Evolutionary conservation across 2,797 vertebrate species (phyloP).

Genomic region (Oreochromis grahami): DNA sequence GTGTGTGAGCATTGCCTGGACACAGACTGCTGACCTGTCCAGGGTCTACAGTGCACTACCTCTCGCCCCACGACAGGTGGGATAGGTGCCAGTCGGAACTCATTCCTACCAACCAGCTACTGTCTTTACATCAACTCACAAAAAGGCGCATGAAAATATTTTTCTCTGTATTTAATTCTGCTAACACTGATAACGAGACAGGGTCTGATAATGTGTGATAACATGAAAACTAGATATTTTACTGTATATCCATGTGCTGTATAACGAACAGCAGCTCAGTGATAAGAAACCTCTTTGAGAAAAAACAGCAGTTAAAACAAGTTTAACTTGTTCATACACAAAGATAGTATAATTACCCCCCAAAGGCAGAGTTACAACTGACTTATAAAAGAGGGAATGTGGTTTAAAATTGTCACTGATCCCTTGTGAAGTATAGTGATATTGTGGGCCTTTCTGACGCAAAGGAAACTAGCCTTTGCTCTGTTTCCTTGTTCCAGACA

Average conservation of each 20-base stretch:
- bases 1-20: background rate
- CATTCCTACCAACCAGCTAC: background rate
- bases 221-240: background rate
- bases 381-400: background rate
- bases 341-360: background rate
- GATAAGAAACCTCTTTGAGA: background rate
- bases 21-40: background rate
- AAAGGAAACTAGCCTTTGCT: background rate
- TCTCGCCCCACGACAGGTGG: background rate
- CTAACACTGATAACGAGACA: background rate
- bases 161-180: background rate
- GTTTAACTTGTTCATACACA: background rate
- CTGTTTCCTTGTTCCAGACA: background rate
- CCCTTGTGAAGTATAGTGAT: background rate
- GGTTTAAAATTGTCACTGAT: background rate
- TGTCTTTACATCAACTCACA: background rate
- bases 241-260: background rate
- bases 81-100: accelerated
- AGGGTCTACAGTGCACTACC: background rate
- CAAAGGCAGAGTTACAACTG: background rate
- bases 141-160: background rate
- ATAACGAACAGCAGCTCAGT: background rate
- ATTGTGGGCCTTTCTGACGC: background rate
- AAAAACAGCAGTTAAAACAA: background rate
- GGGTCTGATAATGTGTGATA: background rate